Base-by-base conservation (phyloP, 2,113 vertebrate genomes). In the Lophotis ruficrista region DNA sequence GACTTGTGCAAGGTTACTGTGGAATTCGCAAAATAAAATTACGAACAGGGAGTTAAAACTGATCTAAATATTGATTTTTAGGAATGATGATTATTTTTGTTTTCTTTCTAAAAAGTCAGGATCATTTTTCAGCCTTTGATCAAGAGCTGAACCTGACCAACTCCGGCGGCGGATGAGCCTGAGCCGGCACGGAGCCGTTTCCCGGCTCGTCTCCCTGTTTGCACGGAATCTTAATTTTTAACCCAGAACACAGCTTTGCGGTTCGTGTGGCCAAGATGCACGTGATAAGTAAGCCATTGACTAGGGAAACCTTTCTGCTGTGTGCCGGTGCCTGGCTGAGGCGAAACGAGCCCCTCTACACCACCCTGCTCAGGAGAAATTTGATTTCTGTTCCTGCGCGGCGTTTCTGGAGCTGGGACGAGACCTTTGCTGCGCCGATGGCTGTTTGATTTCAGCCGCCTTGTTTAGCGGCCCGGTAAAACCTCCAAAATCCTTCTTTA, bases 401-500 rank as follows among this genome's bases (percentile, higher is more conserved):
- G 56, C 4, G 45, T 54, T 73, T 60, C 58, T 31, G 43, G 58
- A 31, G 45, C 54, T 64, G 81, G 33, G 28, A 25, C 58, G 1
- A 61, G 24, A 30, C 19, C 23, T 30, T 14, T 3, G 9, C 11
- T 10, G n/a, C 23, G 43, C 53, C 22, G 18, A 7, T 60, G 0
- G 12, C 28, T 8, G 4, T 14, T 50, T 11, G 43, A 7, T 93
- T 57, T 51, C 56, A 21, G 13, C 48, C 1, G 1, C 2, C 10
- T 1, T 2, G 1, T 18, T 50, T 64, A 10, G 14, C 25, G 24
- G 31, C 69, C 51, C 9, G 8, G 25, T 81, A 19, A 76, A 76
- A 65, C 0, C 0, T 41, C 72, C 31, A 1, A 4, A 21, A 11
- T 1, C 4, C 14, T 18, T 7, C 58, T 7, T n/a, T 1, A 4